phyloP scores from a whole-genome alignment of 2,113 vertebrate species.

The Meleagris gallopavo region DNA sequence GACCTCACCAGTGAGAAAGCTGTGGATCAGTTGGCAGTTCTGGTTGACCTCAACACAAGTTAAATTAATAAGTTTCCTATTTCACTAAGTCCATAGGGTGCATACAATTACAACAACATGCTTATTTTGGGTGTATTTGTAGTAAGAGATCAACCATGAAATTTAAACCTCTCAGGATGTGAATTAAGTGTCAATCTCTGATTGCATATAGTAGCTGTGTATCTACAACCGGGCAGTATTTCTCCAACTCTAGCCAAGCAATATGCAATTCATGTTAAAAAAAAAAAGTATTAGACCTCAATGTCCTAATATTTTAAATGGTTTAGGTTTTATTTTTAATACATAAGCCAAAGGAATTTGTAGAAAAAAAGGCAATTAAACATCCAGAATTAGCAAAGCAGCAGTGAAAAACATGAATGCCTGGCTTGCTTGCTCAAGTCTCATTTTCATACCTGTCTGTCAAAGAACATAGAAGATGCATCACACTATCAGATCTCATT shows the following conservation, averaged over 20 bases:
- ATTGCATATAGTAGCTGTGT: accelerated
- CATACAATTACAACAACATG: background rate
- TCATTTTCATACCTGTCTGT: background rate
- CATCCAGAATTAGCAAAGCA: background rate
- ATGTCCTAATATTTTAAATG: background rate
- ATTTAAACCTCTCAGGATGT: background rate
- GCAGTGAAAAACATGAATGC: background rate
- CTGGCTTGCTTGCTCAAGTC: background rate
- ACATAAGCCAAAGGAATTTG: background rate
- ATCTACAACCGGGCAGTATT: background rate
- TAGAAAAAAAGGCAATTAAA: background rate
- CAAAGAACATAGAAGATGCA: background rate
- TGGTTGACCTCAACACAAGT: background rate
- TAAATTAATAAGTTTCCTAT: background rate
- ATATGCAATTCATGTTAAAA: background rate
- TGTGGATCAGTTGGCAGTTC: background rate
- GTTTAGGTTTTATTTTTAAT: background rate
- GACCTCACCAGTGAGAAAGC: background rate
- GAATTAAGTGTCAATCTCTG: background rate
- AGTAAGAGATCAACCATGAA: background rate
- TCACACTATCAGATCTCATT: background rate
- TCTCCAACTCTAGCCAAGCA: background rate
- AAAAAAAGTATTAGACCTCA: background rate
- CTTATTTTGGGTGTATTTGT: background rate
- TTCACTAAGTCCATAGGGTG: background rate